A percentile compares a stretch with the other conserved stretches of the same genome.
phyloP scores from a whole-genome alignment of 2,797 vertebrate species.

The Oreortyx pictus region DNA sequence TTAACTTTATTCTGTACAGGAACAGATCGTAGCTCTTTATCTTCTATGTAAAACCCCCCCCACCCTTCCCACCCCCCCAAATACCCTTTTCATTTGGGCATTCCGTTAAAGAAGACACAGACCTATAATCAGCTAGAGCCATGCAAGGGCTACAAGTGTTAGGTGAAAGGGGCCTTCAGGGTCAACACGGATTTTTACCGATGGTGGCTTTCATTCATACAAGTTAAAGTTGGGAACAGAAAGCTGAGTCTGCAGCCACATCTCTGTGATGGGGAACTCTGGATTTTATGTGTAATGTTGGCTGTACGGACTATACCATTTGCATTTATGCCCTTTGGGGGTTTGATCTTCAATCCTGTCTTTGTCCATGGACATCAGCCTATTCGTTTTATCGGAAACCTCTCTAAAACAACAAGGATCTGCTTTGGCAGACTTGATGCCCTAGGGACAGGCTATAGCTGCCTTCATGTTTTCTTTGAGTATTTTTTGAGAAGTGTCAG shows the following conservation, averaged over 20 bases:
- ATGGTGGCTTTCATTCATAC: slow-evolving; percentile 52
- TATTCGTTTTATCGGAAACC: slow-evolving; percentile 42
- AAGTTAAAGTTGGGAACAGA: slow-evolving; percentile 57
- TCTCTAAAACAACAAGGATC: slow-evolving; percentile 54
- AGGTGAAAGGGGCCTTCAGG: slow-evolving; percentile 52
- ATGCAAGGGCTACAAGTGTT: slow-evolving; percentile 64
- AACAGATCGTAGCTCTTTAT: slow-evolving; percentile 61
- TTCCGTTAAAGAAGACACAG: slow-evolving; percentile 48
- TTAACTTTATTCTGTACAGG: slow-evolving; percentile 62
- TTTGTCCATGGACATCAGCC: slow-evolving; percentile 41
- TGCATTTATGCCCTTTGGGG: neutral
- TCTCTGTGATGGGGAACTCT: slow-evolving; percentile 47
- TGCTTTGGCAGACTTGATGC: slow-evolving; percentile 60
- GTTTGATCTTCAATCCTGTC: slow-evolving; percentile 52
- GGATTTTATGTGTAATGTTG: slow-evolving; percentile 47
- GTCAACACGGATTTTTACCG: slow-evolving; percentile 58
- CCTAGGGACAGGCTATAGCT: slow-evolving; percentile 54
- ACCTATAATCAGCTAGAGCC: slow-evolving; percentile 63
- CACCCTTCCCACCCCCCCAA: neutral
- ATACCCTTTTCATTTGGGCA: slow-evolving; percentile 34
- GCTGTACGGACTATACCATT: slow-evolving; percentile 54
- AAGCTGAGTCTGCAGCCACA: slow-evolving; percentile 31
- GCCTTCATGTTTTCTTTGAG: slow-evolving; percentile 62
- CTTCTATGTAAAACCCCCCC: slow-evolving; percentile 46
- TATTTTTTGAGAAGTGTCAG: slow-evolving; percentile 65